Base-by-base conservation (phyloP, 2,113 vertebrate species). In the Balaenoptera acutorostrata region DNA sequence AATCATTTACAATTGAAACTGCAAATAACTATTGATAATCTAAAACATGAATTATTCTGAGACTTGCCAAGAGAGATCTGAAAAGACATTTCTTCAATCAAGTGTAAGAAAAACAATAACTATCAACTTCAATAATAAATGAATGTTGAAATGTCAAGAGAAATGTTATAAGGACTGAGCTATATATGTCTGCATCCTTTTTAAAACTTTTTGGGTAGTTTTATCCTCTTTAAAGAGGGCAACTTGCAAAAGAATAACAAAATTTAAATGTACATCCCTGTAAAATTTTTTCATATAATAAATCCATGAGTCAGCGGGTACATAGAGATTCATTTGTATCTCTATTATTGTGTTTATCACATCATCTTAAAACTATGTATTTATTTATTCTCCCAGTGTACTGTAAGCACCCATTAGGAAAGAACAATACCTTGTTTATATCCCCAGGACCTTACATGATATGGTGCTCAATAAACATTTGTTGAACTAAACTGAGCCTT, bases 1-100 rank as follows among this genome's bases (percentile, higher is more conserved):
- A 88, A 93, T 88, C 15, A 71, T 75, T 90, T 91, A 85, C 64
- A 93, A 96, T 31, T 95, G n/a, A 97, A 95, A 90, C 49, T 66
- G 52, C 83, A 86, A 94, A 74, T 52, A 80, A 93, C 52, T 63
- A 41, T 77, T 57, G 33, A 33, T 86, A 82, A 61, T 63, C 6
- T 90, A 86, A 96, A 72, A 59, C 7, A 61, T 25, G 36, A 59
- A 71, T 68, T 84, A 75, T 52, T 69, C 36, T 44, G 39, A 91
- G 59, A 57, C n/a, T 95, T 88, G 59, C 18, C 8, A 33, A 85
- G 71, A 88, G 39, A 90, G 5, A 63, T 55, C 36, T 81, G 46
- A 84, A 84, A 94, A 94, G 55, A 39, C 4, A 84, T 74, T 86
- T 68, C 49, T 64, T 71, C 20, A 72, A 49, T 72, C 39, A 66